Evolutionary conservation across 2,113 vertebrate species (phyloP), one percentile per base, ranked within the genome.

Genomic region (Pao palembangensis): DNA sequence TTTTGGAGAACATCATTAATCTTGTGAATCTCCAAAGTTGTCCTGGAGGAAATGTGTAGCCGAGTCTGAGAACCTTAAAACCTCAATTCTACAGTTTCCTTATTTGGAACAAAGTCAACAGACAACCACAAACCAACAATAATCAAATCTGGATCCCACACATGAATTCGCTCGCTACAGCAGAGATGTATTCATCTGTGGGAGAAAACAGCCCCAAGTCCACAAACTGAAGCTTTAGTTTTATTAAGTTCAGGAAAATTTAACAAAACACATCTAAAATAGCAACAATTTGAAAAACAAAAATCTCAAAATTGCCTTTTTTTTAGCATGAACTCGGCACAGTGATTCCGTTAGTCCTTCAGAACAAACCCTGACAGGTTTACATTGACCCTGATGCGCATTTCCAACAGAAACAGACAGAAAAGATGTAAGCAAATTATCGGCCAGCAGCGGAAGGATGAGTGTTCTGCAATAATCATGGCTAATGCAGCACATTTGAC

Each of bases 401-500:
- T 57, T 6, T 1, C 25, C 2, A 16, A 23, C 21, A 71, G 49
- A 74, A 71, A 53, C 50, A 12, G 34, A 38, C 54, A 14, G 46
- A 68, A 59, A 51, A 15, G 19, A 63, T 58, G 74, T 55, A n/a
- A 56, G 42, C 31, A 80, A 80, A 75, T 75, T 58, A 61, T 73
- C 41, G 6, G 34, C n/a, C 6, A 65, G 65, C 54, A 8, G 69
- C 62, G 20, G 51, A 72, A 70, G 6, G 63, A 67, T 61, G 76
- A 78, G 65, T 76, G 58, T 69, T 60, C 51, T 66, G 73, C 70
- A 76, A 78, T 82, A 79, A 87, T 84, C 73, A 73, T 47, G 57
- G 76, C 80, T 86, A 78, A 86, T 78, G 64, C 68, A 65, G 71
- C 69, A 56, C 58, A 71, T 82, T 73, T 81, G 80, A 81, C 79